Conservation (phyloP, 1,140 invertebrate species). For the Nasonia giraulti region DNA sequence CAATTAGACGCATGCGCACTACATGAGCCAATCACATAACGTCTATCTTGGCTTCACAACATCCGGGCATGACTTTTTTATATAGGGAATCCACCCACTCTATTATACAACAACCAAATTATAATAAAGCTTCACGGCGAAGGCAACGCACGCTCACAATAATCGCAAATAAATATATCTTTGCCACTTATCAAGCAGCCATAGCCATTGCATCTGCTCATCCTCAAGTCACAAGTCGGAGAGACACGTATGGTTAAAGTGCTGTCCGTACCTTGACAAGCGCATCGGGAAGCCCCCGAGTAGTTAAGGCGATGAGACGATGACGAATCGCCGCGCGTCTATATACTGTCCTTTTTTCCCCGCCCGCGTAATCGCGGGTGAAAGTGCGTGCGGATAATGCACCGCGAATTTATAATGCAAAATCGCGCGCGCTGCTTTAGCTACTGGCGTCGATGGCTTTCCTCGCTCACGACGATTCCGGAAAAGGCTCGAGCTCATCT, state of each 20-base stretch:
- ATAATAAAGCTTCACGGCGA: no score
- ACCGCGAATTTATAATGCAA: slow-evolving; percentile 34
- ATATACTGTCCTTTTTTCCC: not conserved
- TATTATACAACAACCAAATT: no score
- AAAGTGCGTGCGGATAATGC: slow-evolving; percentile 44
- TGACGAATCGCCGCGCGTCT: slow-evolving; percentile 36
- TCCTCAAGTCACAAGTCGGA: not conserved
- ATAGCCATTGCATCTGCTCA: not conserved
- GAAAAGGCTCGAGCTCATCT: slow-evolving; percentile 17
- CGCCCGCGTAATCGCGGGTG: slow-evolving; percentile 32
- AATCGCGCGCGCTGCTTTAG: not conserved
- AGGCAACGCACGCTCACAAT: no score
- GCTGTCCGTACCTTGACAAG: not conserved
- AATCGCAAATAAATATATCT: not conserved
- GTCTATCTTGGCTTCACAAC: no score
- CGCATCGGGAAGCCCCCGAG: not conserved
- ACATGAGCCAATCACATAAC: no score
- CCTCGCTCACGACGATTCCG: slow-evolving; percentile 20
- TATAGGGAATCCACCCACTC: no score
- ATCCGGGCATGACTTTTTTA: no score
- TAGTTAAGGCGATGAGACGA: slow-evolving; percentile 39
- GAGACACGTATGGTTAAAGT: not conserved
- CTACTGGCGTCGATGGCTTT: not conserved
- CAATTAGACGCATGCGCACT: no score
- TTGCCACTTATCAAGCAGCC: no score